phyloP scores from a whole-genome alignment of 2,797 vertebrate species.

The Chaetophractus vellerosus region DNA sequence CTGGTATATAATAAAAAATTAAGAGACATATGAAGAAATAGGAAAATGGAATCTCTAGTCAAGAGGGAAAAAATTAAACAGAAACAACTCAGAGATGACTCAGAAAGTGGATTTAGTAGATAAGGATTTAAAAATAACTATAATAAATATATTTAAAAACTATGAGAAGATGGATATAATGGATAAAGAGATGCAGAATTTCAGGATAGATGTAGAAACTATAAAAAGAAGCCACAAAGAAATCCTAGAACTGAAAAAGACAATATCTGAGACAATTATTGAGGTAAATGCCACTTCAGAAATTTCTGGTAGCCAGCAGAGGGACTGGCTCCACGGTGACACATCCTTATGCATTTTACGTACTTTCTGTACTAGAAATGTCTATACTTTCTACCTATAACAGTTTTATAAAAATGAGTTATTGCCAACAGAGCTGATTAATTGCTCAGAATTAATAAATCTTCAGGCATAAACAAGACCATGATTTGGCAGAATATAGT shows the following conservation, averaged over 20 bases:
- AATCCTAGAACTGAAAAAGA: constrained; percentile 42
- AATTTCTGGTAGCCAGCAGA: background rate
- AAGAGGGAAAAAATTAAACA: constrained; percentile 1
- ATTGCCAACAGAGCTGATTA: constrained; percentile 9
- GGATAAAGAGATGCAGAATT: constrained; percentile 15
- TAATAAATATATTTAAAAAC: constrained; percentile 12
- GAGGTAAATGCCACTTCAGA: constrained; percentile 11
- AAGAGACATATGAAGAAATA: constrained; percentile 14
- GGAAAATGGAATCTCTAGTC: background rate
- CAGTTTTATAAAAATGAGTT: background rate
- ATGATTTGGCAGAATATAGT: constrained; percentile 31
- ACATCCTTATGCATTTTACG: background rate
- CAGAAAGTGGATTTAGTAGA: background rate
- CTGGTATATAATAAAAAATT: background rate
- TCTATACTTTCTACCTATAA: constrained; percentile 12
- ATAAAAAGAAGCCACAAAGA: background rate
- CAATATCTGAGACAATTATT: constrained; percentile 36
- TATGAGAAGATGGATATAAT: background rate
- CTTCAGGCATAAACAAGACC: background rate
- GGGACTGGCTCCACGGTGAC: background rate
- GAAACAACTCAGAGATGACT: background rate
- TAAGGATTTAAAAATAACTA: constrained; percentile 26
- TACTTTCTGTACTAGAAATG: constrained; percentile 44
- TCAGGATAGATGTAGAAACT: constrained; percentile 39
- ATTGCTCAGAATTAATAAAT: constrained; percentile 58